Conservation (phyloP, 2,888 invertebrate species). For the Autographa pulchrina region DNA sequence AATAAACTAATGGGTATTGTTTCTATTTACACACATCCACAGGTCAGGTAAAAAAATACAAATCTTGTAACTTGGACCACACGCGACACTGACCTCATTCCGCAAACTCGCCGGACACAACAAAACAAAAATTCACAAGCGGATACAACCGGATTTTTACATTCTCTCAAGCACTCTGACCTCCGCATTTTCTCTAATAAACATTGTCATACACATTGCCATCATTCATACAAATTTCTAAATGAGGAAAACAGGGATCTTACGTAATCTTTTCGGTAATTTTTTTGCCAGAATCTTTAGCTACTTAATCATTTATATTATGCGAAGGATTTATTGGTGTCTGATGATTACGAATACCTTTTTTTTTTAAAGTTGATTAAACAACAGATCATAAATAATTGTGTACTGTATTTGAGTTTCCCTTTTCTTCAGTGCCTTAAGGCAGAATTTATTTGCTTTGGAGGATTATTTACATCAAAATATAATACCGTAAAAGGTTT, state of each 20-base stretch:
- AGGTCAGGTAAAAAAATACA: conserved; percentile 20
- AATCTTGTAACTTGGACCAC: conserved; percentile 22
- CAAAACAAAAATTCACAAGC: conserved; percentile 60
- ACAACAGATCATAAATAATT: neutral
- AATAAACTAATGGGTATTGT: too few relatives aligned
- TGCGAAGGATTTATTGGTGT: neutral
- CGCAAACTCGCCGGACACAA: conserved; percentile 51
- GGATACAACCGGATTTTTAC: conserved; percentile 61
- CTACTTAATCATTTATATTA: neutral
- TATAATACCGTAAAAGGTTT: neutral
- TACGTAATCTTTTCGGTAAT: conserved; percentile 10
- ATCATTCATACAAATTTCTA: conserved; percentile 48
- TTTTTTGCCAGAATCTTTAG: neutral
- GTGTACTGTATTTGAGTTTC: neutral
- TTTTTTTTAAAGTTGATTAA: neutral
- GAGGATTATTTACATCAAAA: neutral
- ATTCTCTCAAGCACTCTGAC: conserved; percentile 61
- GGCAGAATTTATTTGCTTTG: neutral
- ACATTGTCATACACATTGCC: conserved; percentile 45
- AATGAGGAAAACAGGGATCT: conserved; percentile 28
- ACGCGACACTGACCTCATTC: conserved; percentile 61
- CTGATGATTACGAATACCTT: neutral
- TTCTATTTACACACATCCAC: neutral
- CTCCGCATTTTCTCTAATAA: conserved; percentile 59
- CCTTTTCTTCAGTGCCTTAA: neutral